Evolutionary conservation across 2,797 vertebrate genomes (phyloP).

Genomic region (Protosalanx chinensis): DNA sequence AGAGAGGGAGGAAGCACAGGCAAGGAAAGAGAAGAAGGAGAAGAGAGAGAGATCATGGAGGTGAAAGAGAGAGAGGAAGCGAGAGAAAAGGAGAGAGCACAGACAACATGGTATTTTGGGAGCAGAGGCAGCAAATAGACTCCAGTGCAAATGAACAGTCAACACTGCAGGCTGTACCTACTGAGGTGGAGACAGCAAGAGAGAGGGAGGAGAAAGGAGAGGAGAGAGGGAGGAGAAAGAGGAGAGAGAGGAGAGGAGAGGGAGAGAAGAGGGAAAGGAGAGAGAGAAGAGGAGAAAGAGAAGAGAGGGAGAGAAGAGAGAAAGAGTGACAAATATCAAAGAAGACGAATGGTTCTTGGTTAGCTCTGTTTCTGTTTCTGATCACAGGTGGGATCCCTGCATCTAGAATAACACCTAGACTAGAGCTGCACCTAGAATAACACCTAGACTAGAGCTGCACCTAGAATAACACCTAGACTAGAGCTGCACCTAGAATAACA

Average conservation of each 20-base stretch:
- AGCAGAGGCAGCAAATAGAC: not conserved
- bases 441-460: no score
- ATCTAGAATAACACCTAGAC: no score
- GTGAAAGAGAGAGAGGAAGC: slow-evolving; percentile 6
- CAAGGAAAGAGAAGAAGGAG: not conserved
- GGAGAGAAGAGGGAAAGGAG: not conserved
- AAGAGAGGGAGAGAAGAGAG: no score
- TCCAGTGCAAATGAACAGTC: not conserved
- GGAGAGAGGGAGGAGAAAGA: no score
- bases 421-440: no score
- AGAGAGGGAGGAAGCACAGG: not conserved
- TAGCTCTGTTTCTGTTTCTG: slow-evolving; percentile 63
- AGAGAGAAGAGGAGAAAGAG: no score
- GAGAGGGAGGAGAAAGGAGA: not conserved
- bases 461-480: no score
- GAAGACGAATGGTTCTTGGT: slow-evolving; percentile 54
- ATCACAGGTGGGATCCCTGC: no score
- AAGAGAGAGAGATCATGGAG: not conserved
- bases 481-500: no score
- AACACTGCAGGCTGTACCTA: not conserved
- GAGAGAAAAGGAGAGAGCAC: not conserved
- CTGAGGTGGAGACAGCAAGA: not conserved
- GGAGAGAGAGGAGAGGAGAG: not conserved
- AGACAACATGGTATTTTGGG: not conserved
- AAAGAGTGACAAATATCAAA: slow-evolving; percentile 46